A percentile compares a stretch with the other conserved stretches of the same genome.
phyloP scores from a whole-genome alignment of 37 sponge, comb jelly and placozoan species.

The Mnemiopsis leidyi region DNA sequence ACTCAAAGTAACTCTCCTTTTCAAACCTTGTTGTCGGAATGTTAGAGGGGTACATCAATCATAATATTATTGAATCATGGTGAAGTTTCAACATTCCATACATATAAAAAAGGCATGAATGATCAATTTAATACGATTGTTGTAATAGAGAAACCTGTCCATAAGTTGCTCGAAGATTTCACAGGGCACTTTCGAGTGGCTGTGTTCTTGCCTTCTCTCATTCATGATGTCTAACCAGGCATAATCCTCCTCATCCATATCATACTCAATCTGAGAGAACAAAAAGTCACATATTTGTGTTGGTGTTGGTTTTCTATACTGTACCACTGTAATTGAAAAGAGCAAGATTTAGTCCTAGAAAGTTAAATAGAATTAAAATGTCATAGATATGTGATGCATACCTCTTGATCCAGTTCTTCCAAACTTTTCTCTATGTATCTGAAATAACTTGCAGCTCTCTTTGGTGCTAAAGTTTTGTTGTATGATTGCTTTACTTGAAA shows the following conservation, averaged over 20 bases:
- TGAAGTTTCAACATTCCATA: no score
- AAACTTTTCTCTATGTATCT: constrained; percentile 58
- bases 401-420: constrained; percentile 61
- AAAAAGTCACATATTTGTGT: no score
- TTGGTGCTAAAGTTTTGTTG: constrained; percentile 52
- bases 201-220: constrained; percentile 78
- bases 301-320: no score
- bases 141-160: constrained; percentile 93
- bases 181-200: constrained; percentile 69
- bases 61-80: no score
- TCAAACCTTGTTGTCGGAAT: no score
- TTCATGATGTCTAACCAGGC: constrained; percentile 92
- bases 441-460: constrained; percentile 60
- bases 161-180: constrained; percentile 92
- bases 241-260: constrained; percentile 98
- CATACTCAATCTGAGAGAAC: constrained; percentile 90
- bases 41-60: no score
- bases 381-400: no score
- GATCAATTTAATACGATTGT: no score
- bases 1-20: constrained; percentile 79
- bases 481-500: constrained; percentile 60
- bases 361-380: no score
- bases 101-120: no score
- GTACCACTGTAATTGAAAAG: no score
- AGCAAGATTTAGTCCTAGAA: no score